Evolutionary conservation across 2,888 invertebrate genomes (phyloP).

Genomic region (Conus canariensis): DNA sequence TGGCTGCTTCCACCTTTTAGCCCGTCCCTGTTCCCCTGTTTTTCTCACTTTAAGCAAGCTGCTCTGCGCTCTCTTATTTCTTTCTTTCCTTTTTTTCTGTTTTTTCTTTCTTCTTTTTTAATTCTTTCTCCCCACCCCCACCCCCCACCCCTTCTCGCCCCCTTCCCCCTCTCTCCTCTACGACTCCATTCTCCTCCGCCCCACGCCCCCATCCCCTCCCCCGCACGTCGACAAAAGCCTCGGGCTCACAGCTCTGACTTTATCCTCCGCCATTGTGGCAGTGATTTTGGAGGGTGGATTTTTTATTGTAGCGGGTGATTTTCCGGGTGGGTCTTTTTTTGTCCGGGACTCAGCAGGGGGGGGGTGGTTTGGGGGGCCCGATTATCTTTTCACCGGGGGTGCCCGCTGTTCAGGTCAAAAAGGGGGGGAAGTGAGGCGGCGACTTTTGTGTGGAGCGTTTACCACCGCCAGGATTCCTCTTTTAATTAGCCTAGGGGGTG

Average conservation of each 20-base stretch:
- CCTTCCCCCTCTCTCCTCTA: neutral
- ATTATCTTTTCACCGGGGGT: neutral
- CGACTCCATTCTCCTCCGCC: neutral
- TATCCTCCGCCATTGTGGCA: neutral
- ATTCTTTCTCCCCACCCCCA: neutral
- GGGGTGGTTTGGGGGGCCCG: neutral
- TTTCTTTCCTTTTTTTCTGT: neutral
- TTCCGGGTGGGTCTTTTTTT: slow-evolving; percentile 25
- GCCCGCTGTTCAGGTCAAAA: neutral
- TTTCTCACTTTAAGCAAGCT: neutral
- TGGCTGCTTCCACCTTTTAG: neutral
- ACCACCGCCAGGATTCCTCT: neutral
- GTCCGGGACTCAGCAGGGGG: neutral
- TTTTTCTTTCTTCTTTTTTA: neutral
- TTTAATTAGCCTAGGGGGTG: slow-evolving; percentile 17
- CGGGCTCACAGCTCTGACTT: neutral
- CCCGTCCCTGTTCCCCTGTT: neutral
- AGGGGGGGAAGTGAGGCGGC: neutral
- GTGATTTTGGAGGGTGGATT: neutral
- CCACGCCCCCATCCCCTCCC: neutral
- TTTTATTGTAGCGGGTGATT: slow-evolving; percentile 31
- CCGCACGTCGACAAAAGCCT: neutral
- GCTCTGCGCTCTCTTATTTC: neutral
- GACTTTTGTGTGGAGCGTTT: slow-evolving; percentile 1
- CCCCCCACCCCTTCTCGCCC: neutral